Evolutionary conservation across 2,797 vertebrate genomes (phyloP), one percentile per base, ranked within the genome.

Genomic region (Coreius guichenoti): DNA sequence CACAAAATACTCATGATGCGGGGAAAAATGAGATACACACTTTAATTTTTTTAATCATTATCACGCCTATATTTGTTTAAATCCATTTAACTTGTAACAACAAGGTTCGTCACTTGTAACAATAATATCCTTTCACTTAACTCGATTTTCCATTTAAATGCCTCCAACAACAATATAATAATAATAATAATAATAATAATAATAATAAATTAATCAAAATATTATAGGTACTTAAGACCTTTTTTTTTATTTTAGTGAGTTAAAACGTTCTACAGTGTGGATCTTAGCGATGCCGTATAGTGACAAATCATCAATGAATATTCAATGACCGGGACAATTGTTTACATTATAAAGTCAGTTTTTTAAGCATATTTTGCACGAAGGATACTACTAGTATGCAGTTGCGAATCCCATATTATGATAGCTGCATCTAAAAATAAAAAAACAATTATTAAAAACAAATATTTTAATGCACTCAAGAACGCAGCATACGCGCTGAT

Each of bases 401-500:
- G n/a, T 61, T 78, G 14, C 0, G 43, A 77, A 77, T 9, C 51
- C 23, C 33, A 17, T 31, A 23, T 54, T 14, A 54, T 61, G 13
- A 61, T 61, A 29, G 1, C 3, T 8, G 21, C 14, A 56, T 76
- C 17, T 49, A 74, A 31, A 74, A 77, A 77, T 5, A 56, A 56
- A 63, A 3, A 51, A 58, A 11, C 0, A n/a, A 8, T 12, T 51
- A 16, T 56, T 16, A 26, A 4, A 78, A 19, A 43, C 23, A 45
- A 26, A 78, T 39, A 29, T 43, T 43, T 75, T 3, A 67, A 75
- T 67, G 11, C 3, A 39, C 14, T 21, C 9, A 11, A 43, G 45
- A 23, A 67, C 26, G 58, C 33, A 82, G 63, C 23, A 51, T 68
- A 23, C 36, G 16, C 47, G 47, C 26, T 19, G 69, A 73, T 85